Percentiles rank a stretch among this genome's conserved stretches.
Evolutionary conservation across 1,140 invertebrate genomes (phyloP).

Genomic region (Nasonia longicornis): DNA sequence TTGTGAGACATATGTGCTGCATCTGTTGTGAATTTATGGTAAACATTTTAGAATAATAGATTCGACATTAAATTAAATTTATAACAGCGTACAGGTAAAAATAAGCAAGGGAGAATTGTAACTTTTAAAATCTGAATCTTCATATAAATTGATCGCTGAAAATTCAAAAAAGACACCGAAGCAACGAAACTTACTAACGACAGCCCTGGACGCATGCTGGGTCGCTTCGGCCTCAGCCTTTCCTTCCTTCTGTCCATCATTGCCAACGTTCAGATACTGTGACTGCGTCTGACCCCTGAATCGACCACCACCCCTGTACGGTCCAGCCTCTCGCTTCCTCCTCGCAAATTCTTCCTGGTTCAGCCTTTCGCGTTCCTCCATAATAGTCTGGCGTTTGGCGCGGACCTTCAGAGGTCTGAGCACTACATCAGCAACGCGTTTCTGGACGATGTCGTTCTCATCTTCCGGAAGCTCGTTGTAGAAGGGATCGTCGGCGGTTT

Average conservation of each 20-base stretch:
- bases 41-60: neutral
- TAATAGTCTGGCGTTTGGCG: constrained; percentile 49
- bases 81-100: too few species aligned
- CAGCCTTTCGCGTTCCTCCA: constrained; percentile 51
- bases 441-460: constrained; percentile 53
- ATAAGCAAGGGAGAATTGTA: too few species aligned
- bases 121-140: too few species aligned
- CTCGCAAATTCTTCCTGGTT: constrained; percentile 44
- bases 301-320: constrained; percentile 50
- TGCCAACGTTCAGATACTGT: constrained; percentile 78
- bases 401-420: constrained; percentile 50
- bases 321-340: constrained; percentile 49
- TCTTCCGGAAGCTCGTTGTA: constrained; percentile 57
- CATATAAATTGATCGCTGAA: too few species aligned
- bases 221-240: constrained; percentile 83
- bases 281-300: constrained; percentile 84
- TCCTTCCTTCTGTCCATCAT: constrained; percentile 72
- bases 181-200: constrained; percentile 77
- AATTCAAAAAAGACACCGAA: too few species aligned
- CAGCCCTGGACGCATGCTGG: constrained; percentile 77
- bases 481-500: constrained; percentile 47
- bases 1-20: neutral
- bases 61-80: too few species aligned
- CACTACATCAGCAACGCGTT: constrained; percentile 49
- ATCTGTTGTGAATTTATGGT: neutral